Evolutionary conservation across 2,888 invertebrate genomes (phyloP).

Genomic region (Pachliopta kotzebuea): DNA sequence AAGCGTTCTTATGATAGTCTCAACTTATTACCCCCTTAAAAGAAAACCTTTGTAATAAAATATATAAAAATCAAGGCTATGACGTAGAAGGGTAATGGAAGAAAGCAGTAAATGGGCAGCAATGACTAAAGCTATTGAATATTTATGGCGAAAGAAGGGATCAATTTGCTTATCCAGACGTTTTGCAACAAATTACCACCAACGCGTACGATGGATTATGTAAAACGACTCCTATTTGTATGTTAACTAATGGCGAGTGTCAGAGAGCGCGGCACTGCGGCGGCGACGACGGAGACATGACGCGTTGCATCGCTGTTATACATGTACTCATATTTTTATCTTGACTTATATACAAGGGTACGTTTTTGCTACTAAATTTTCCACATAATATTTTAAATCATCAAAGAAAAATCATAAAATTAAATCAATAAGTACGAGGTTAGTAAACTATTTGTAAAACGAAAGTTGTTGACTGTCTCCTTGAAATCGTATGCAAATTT

Average conservation of each 20-base stretch:
- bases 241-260: constrained; percentile 76
- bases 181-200: constrained; percentile 75
- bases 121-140: constrained; percentile 47
- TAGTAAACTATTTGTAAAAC: too few species aligned
- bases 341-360: background rate
- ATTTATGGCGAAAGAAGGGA: constrained; percentile 63
- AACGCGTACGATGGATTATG: constrained; percentile 75
- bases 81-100: background rate
- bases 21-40: background rate
- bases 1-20: too few species aligned
- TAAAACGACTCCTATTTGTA: constrained; percentile 78
- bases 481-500: too few species aligned
- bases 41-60: background rate
- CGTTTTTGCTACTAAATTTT: background rate
- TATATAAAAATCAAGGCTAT: constrained; percentile 4
- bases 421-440: too few species aligned
- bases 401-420: background rate
- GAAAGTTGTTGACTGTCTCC: too few species aligned
- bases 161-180: constrained; percentile 75
- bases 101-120: constrained; percentile 9
- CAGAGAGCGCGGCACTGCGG: constrained; percentile 51
- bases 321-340: constrained; percentile 27
- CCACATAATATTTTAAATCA: background rate
- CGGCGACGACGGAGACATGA: constrained; percentile 42
- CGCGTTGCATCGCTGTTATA: constrained; percentile 32